Evolutionary conservation across 1,140 invertebrate species (phyloP).

Genomic region (Philopotamus ludificatus): DNA sequence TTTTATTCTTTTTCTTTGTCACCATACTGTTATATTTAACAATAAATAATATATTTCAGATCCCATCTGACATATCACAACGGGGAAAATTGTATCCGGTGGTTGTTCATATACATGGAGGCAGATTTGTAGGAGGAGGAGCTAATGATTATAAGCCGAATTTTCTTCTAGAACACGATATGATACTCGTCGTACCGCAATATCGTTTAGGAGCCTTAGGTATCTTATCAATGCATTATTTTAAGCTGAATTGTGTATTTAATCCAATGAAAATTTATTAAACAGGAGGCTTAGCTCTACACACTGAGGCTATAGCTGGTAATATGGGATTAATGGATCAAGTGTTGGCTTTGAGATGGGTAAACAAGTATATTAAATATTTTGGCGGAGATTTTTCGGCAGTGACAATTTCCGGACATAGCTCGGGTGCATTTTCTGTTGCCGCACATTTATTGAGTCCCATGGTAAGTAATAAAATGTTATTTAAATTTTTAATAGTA

Average conservation of each 20-base stretch:
- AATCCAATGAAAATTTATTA: too few relatives aligned
- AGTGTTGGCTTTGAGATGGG: conserved; percentile 34
- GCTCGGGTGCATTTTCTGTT: conserved; percentile 38
- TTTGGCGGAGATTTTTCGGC: conserved; percentile 38
- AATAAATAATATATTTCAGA: conserved; percentile 13
- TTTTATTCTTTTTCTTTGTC: too few relatives aligned
- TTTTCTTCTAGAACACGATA: conserved; percentile 18
- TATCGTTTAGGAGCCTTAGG: conserved; percentile 20
- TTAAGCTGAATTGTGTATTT: too few relatives aligned
- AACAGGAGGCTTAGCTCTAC: conserved; percentile 21
- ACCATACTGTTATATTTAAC: too few relatives aligned
- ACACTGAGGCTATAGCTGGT: conserved; percentile 24
- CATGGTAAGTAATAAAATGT: conserved; percentile 20
- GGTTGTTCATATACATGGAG: conserved; percentile 24
- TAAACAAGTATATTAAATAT: conserved; percentile 34
- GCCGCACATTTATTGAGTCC: conserved; percentile 45
- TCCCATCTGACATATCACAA: not conserved
- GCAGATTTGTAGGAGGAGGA: conserved; percentile 15
- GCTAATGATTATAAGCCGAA: conserved; percentile 7
- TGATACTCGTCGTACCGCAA: conserved; percentile 18
- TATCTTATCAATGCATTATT: too few relatives aligned
- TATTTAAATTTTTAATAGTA: too few relatives aligned
- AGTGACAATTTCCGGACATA: conserved; percentile 38
- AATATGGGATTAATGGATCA: conserved; percentile 40
- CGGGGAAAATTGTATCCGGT: conserved; percentile 11